Evolutionary conservation across 2,888 invertebrate species (phyloP), one percentile per base, ranked within the genome.

Genomic region (Hydroisotoma schaefferi): DNA sequence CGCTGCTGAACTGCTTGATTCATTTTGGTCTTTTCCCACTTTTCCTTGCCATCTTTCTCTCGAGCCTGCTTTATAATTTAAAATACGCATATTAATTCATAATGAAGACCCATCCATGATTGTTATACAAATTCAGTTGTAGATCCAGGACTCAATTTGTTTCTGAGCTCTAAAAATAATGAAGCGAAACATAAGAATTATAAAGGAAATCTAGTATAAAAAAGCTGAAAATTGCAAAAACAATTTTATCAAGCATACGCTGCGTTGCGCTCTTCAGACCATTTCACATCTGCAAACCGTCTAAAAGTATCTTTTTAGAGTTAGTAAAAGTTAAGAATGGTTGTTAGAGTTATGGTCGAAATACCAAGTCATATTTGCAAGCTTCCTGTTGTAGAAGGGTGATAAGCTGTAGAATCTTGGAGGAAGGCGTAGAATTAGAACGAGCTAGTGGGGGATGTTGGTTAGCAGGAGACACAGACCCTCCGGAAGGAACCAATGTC

Each of bases 21-120:
- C 67, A 68, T 67, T 55, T 63, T 60, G 12, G 69, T 69, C 40
- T 71, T 71, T 47, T 71, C 71, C 71, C 71, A 71, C 56, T 71
- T 71, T 38, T 71, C 71, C 43, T 69, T 71, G 15, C 61, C 64
- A 29, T 71, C 69, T 38, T 71, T 71, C 10, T 68, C 70, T 18
- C 61, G 61, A 6, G 65, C 60, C 62, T 66, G 40, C 40, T 40
- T 40, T 4, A n/a, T n/a, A 40, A 40, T 40, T 33, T 33, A 33
- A 15, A 33, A 33, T n/a, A n/a, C n/a, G n/a, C n/a, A n/a, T n/a
- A n/a, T n/a, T n/a, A n/a, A n/a, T n/a, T n/a, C n/a, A n/a, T n/a
- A n/a, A n/a, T n/a, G n/a, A n/a, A n/a, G n/a, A n/a, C n/a, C n/a
- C n/a, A n/a, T n/a, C n/a, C n/a, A n/a, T n/a, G n/a, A n/a, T n/a